Evolutionary conservation across 2,113 vertebrate genomes (phyloP).

Genomic region (Phylloscopus whistleri): DNA sequence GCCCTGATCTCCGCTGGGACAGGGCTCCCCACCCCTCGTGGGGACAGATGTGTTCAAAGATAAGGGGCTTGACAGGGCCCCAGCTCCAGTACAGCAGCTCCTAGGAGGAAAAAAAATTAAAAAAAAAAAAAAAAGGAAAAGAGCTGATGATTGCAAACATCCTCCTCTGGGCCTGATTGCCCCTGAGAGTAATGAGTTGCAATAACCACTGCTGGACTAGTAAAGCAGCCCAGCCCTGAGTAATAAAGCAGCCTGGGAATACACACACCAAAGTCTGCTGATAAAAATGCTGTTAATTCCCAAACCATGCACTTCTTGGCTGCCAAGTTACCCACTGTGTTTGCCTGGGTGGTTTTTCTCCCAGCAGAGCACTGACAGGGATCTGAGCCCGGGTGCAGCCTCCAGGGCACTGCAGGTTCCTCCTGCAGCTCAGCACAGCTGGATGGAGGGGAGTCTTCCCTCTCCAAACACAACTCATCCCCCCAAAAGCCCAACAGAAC

Average conservation of each 20-base stretch:
- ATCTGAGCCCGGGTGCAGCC: not conserved
- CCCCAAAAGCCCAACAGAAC: not conserved
- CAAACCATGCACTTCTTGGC: not conserved
- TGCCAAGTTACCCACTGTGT: not conserved
- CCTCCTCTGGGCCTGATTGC: not conserved
- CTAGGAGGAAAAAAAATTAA: no score
- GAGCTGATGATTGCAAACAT: not conserved
- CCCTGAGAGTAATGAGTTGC: not conserved
- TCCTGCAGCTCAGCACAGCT: not conserved
- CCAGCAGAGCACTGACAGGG: not conserved
- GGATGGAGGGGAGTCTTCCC: not conserved
- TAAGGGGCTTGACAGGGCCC: not conserved
- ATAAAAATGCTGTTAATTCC: not conserved
- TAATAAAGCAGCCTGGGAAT: not conserved
- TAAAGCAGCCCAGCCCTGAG: not conserved
- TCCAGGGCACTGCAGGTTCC: no score
- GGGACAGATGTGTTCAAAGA: accelerated
- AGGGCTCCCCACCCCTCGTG: accelerated
- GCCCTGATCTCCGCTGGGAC: not conserved
- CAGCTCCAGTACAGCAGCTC: not conserved
- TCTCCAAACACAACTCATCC: not conserved
- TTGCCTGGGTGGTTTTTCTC: not conserved
- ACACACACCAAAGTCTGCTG: not conserved
- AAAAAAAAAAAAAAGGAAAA: not conserved
- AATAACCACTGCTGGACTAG: not conserved